phyloP scores from a whole-genome alignment of 1,140 invertebrate species.

The Drosophila equinoxialis region DNA sequence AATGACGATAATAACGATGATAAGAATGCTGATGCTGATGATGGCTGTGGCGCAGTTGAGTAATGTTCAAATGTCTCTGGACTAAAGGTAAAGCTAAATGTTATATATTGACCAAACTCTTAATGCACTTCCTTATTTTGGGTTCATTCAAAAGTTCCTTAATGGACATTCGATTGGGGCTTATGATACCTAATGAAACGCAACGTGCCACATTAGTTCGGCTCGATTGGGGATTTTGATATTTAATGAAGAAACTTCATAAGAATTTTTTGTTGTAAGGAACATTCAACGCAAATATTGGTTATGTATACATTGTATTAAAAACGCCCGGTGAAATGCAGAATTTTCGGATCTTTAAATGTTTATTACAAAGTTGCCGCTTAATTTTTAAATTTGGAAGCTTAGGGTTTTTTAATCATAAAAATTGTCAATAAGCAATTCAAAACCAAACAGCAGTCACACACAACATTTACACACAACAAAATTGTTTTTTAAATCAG shows the following conservation, averaged over 20 bases:
- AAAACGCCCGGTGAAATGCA: too few species aligned
- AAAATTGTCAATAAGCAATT: too few species aligned
- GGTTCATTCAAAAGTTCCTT: conserved; percentile 21
- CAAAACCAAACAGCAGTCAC: too few species aligned
- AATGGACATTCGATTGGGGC: conserved; percentile 32
- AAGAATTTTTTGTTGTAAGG: background rate
- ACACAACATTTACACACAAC: too few species aligned
- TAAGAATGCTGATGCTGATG: conserved; percentile 24
- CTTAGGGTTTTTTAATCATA: too few species aligned
- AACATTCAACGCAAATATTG: background rate
- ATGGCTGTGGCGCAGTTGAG: conserved; percentile 35
- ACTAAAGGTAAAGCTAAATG: conserved; percentile 24
- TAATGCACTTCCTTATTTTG: conserved; percentile 28
- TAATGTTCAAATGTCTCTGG: conserved; percentile 16
- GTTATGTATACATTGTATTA: too few species aligned
- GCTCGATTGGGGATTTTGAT: background rate
- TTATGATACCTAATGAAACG: conserved; percentile 41
- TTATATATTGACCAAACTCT: conserved; percentile 47
- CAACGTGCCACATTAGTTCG: conserved; percentile 33
- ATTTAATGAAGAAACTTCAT: background rate
- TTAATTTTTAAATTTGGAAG: too few species aligned
- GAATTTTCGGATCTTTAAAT: too few species aligned
- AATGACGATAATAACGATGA: conserved; percentile 32
- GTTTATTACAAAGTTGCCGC: too few species aligned
- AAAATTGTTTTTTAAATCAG: too few species aligned